A percentile compares a stretch with the other conserved stretches of the same genome.
These are phyloP conservation scores for Chaetophractus vellerosus DNA, from an alignment of 2,797 vertebrate genomes.

Conservation along the genomic window DNA sequence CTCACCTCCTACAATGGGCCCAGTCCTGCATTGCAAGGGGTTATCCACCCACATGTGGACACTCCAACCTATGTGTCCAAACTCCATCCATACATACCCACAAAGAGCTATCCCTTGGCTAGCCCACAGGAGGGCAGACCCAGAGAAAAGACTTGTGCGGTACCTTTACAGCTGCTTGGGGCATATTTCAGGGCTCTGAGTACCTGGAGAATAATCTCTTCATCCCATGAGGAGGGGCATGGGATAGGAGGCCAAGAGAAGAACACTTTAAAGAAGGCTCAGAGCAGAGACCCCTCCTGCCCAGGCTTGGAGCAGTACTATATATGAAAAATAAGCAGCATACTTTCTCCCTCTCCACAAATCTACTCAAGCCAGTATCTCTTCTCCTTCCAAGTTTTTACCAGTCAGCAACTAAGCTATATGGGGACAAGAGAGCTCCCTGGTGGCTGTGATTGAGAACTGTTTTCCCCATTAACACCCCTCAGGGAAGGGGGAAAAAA, in stretches of 20 bases:
- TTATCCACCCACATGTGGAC: not conserved
- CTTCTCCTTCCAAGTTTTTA: not conserved
- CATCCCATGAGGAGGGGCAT: not conserved
- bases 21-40: conserved; percentile 3
- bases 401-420: not conserved
- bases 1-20: not conserved
- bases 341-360: not conserved
- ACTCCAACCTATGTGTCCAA: not conserved
- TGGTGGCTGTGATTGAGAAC: not conserved
- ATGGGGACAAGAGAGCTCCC: not conserved
- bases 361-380: not conserved
- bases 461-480: not conserved
- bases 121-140: not conserved
- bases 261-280: not conserved
- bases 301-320: not conserved
- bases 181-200: not conserved
- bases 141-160: not conserved
- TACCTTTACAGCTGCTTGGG: not conserved
- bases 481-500: not conserved
- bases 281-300: not conserved
- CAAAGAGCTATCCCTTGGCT: not conserved
- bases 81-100: not conserved
- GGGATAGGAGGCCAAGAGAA: not conserved
- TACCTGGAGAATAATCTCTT: not conserved
- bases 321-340: not conserved